These are phyloP conservation scores for Barypeithes pellucidus DNA, from an alignment of 2,888 invertebrate species.

Conservation along the genomic window DNA sequence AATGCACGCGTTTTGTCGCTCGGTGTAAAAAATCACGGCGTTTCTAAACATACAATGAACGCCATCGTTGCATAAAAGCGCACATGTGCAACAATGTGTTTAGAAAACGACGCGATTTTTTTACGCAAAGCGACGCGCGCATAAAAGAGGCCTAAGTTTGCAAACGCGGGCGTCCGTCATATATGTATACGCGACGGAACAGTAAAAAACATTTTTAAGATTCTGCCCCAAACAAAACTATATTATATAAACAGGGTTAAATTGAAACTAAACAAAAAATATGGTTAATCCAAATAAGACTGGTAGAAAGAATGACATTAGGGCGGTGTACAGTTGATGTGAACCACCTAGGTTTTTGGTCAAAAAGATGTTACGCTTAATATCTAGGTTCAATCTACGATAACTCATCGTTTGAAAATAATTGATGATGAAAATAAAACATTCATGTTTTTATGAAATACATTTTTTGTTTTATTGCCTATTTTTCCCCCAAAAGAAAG, in stretches of 20 bases:
- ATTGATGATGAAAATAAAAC: conserved; percentile 64
- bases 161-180: too few species aligned
- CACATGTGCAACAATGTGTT: too few species aligned
- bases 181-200: too few species aligned
- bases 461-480: conserved; percentile 32
- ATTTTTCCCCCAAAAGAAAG: too few species aligned
- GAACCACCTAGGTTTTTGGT: conserved; percentile 50
- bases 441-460: conserved; percentile 67
- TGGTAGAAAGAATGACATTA: conserved; percentile 53
- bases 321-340: conserved; percentile 47
- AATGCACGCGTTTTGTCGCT: too few species aligned
- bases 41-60: too few species aligned
- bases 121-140: too few species aligned
- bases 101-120: too few species aligned
- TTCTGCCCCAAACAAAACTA: conserved; percentile 26
- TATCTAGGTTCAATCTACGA: conserved; percentile 68
- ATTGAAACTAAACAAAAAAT: conserved; percentile 39
- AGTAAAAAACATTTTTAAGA: conserved; percentile 21
- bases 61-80: too few species aligned
- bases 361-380: conserved; percentile 69
- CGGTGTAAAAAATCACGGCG: too few species aligned
- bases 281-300: conserved; percentile 52
- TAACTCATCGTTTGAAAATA: conserved; percentile 70
- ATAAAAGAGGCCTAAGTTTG: too few species aligned
- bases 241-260: conserved; percentile 41